A percentile compares a stretch with the other conserved stretches of the same genome.
phyloP scores from a whole-genome alignment of 1,140 invertebrate genomes.

The Ceratosolen solmsi region DNA sequence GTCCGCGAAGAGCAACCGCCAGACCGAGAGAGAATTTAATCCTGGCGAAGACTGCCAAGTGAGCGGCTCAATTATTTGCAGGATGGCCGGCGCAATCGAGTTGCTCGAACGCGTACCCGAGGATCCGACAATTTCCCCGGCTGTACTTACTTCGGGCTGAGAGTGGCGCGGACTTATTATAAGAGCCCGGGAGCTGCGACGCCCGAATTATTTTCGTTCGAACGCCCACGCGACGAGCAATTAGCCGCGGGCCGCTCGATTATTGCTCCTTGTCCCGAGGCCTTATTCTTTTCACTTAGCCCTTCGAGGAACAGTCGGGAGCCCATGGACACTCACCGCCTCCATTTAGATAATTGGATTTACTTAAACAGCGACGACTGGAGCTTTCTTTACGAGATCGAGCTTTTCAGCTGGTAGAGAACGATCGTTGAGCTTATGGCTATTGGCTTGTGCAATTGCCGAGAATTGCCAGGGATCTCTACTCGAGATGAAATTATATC shows the following conservation, averaged over 20 bases:
- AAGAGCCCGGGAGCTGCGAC: conserved; percentile 3
- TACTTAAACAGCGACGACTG: conserved; percentile 27
- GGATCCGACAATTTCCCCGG: conserved; percentile 45
- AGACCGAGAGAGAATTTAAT: conserved; percentile 43
- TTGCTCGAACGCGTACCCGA: not conserved
- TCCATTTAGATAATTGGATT: conserved; percentile 51
- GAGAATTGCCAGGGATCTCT: not conserved
- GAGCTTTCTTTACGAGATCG: conserved; percentile 15
- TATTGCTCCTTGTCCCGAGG: conserved; percentile 11
- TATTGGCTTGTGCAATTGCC: not conserved
- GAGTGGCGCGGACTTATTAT: conserved; percentile 29
- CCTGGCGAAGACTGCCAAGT: conserved; percentile 45
- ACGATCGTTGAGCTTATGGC: not conserved
- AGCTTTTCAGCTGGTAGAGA: not conserved
- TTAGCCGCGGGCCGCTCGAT: conserved; percentile 46
- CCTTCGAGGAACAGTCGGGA: conserved; percentile 35
- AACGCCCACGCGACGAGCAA: conserved; percentile 27
- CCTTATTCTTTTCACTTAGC: conserved; percentile 47
- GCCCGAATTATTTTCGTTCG: conserved; percentile 39
- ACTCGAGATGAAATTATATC: not conserved
- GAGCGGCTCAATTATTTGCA: conserved; percentile 50
- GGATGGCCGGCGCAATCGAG: not conserved
- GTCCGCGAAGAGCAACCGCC: not conserved
- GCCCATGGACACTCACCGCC: not conserved
- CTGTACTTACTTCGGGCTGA: conserved; percentile 23